Conservation (phyloP, 2,888 invertebrate genomes). For the Drepanosiphum platanoidis region DNA sequence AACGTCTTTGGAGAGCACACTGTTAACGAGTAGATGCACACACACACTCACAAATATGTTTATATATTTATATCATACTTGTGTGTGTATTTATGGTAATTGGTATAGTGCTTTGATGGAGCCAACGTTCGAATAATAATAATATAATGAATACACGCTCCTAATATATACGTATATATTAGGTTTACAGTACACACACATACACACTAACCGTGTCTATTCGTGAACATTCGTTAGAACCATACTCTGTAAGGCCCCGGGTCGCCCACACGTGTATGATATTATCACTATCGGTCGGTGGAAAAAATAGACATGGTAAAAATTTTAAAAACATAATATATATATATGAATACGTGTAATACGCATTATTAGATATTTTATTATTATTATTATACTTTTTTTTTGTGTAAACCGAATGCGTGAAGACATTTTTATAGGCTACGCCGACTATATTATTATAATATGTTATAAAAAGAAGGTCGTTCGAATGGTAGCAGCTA, state of each 20-base stretch:
- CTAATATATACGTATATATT: neutral
- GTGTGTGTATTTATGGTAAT: slow-evolving; percentile 55
- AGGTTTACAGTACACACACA: too few relatives aligned
- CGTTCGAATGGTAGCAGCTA: neutral
- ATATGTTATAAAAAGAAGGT: slow-evolving; percentile 21
- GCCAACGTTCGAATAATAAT: slow-evolving; percentile 18
- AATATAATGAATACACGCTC: slow-evolving; percentile 9
- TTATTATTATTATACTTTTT: neutral
- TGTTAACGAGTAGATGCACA: neutral
- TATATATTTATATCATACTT: neutral
- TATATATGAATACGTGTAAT: neutral
- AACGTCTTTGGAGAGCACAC: neutral
- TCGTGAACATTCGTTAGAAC: neutral
- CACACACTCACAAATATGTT: neutral
- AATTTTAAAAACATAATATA: neutral
- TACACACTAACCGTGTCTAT: slow-evolving; percentile 9
- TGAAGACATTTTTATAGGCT: slow-evolving; percentile 41
- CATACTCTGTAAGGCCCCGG: neutral
- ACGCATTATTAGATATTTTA: neutral
- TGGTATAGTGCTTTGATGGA: slow-evolving; percentile 1
- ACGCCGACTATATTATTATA: neutral
- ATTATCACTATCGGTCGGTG: slow-evolving; percentile 24
- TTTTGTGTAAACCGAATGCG: slow-evolving; percentile 1
- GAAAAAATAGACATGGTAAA: neutral
- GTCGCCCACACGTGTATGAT: slow-evolving; percentile 43